Evolutionary conservation across 2,113 vertebrate species (phyloP), one percentile per base, ranked within the genome.

Genomic region (Pluvialis apricaria): DNA sequence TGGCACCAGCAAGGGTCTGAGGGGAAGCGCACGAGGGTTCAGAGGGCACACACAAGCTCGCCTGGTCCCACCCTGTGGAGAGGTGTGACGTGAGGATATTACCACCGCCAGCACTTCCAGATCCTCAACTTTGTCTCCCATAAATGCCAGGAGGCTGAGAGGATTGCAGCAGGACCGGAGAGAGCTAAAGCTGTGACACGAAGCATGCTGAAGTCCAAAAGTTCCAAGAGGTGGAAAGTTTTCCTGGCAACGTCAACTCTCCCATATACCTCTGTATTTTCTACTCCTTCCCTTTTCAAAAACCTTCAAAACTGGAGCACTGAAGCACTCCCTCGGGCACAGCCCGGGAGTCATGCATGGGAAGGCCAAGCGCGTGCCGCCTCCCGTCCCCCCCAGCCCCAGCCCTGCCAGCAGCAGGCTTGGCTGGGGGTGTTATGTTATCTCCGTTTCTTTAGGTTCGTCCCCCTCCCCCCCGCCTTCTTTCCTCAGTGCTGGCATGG

Each of bases 111-210:
- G 3, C 55, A 44, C 18, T 36, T 54, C 72, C 87, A 77, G 62
- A 38, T 25, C 32, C 9, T 85, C 78, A 26, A 6, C 28, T 52
- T 77, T 73, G 66, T 72, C 24, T 47, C 29, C 29, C 1, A 1
- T 12, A 61, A 69, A 90, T 8, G 28, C 22, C 72, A 54, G 4
- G 40, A 82, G 42, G 40, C 34, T 4, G 6, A 32, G 29, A 57
- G 25, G 26, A 4, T 16, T 44, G 57, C 1, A 49, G 49, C 2
- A 0, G 51, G 28, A 51, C 29, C 0, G 0, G 2, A n/a, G 34
- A 51, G 22, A 44, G 10, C 31, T 24, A 15, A 49, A 20, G 58
- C 25, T 83, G 38, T 3, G 3, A 62, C 44, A 86, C 1, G 3
- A 62, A 82, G 45, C 26, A 54, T 1, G 1, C 14, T n/a, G 15